Evolutionary conservation across 2,113 vertebrate genomes (phyloP), one percentile per base, ranked within the genome.

Genomic region (Centropristis striata): DNA sequence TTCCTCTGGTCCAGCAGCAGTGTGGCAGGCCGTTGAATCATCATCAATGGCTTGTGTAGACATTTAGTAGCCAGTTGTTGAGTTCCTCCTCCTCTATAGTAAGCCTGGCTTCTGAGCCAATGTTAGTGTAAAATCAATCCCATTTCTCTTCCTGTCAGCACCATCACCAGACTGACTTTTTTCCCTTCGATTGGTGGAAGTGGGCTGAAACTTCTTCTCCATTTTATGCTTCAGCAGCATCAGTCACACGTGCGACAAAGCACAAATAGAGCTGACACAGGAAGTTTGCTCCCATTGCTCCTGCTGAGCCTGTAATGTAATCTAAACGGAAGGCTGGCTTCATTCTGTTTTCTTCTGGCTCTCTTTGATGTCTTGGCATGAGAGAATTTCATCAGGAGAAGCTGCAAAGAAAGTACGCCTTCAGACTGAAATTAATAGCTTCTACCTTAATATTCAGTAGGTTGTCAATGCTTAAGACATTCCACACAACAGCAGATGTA

Each of bases 91-190:
- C 70, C 51, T 20, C 50, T 44, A 3, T 47, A 69, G 55, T 58
- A 32, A 65, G 42, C 9, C 27, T 8, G 16, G 5, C 50, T 76
- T 50, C 73, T 83, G 69, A 87, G 60, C 32, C 36, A 23, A 12
- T 37, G 39, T 47, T 59, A 21, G 32, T 41, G 44, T 51, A 63
- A 80, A 75, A 85, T 83, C 69, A 83, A 75, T 78, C 21, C 36
- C 36, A 64, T 87, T 74, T 70, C 72, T 85, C 64, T 82, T 78
- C 39, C 47, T 69, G 73, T 79, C 80, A 79, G 27, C 80, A 1
- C 47, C 39, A 39, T 28, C 11, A 36, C 68, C 23, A 44, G 53
- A 59, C n/a, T 6, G 57, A 63, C 23, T 61, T 51, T 67, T 58
- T 49, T 60, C 27, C 57, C 59, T 16, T 20, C 58, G 20, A 85